Base-by-base conservation (phyloP, 2,888 invertebrate species). In the Meliscaeva auricollis region DNA sequence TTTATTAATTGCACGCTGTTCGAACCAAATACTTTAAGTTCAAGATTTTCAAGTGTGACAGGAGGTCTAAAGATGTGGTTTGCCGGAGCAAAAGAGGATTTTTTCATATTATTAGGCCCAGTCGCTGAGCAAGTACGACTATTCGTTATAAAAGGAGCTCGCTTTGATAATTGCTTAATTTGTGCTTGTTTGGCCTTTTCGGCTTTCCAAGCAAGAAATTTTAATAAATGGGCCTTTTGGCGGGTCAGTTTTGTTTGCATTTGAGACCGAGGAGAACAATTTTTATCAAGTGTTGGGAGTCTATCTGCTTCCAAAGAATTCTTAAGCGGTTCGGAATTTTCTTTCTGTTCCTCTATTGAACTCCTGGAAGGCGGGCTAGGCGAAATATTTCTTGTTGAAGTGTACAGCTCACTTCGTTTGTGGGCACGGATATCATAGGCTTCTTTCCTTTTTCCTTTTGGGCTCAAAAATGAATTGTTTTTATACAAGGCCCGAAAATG, bases 121-220 rank as follows among this genome's bases (percentile, higher is more conserved):
- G 17, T 13, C 5, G 38, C 52, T n/a, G 26, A 3, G 20, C 22
- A 41, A 26, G 20, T 69, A 9, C 80, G 85, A 17, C 68, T 74
- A 26, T 88, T 77, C 0, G 88, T 66, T 46, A 89, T 88, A 46
- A 89, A 88, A 3, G 77, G 87, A 6, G 87, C 87, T 1, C 73
- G 56, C 11, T 72, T 83, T 0, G 17, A 17, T 56, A 77, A 72
- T 2, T 66, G 73, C 15, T 70, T 77, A 0, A 80, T 20, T 46
- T 72, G 20, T 0, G 76, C 72, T 9, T 80, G 54, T 32, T 72
- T 58, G 9, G 83, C 87, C 30, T 88, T 88, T 11, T 83, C 82
- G 2, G 87, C 87, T 68, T 87, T 89, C 88, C 88, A 89, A 5
- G 87, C 82, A 0, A 88, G 50, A 30, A 87, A 89, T 15, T 87